phyloP scores from a whole-genome alignment of 2,797 vertebrate genomes.

The Podarcis lilfordi region DNA sequence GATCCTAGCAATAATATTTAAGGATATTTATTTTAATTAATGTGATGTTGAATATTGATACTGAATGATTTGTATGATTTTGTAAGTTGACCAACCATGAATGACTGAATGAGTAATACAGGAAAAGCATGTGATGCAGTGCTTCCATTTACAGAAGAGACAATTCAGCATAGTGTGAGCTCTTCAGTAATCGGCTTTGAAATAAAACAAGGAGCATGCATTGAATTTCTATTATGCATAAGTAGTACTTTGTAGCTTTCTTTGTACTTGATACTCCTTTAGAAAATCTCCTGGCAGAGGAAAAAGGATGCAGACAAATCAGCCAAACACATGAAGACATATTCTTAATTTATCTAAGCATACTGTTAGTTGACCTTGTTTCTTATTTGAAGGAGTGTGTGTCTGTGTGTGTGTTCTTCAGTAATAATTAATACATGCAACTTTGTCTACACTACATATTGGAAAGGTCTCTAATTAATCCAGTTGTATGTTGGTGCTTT shows the following conservation, averaged over 20 bases:
- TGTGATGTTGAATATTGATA: not conserved
- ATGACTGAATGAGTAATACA: not conserved
- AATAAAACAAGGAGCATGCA: not conserved
- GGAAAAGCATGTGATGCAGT: not conserved
- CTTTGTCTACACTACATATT: not conserved
- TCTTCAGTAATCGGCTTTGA: not conserved
- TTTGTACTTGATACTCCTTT: constrained; percentile 2
- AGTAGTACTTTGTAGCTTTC: not conserved
- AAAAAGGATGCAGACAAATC: not conserved
- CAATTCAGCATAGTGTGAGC: not conserved
- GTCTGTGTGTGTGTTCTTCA: not conserved
- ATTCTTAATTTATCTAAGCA: not conserved
- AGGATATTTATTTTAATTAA: not conserved
- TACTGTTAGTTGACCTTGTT: not conserved
- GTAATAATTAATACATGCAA: not conserved
- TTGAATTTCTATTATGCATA: not conserved
- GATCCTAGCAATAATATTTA: not conserved
- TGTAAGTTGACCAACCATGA: not conserved
- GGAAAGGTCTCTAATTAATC: not conserved
- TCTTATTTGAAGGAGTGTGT: not conserved
- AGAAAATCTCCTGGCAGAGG: not conserved
- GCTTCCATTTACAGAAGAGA: not conserved
- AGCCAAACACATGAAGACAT: not conserved
- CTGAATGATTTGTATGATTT: not conserved
- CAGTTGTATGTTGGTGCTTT: not conserved